These are phyloP conservation scores for Castor canadensis DNA, from an alignment of 2,113 vertebrate genomes.

Conservation along the genomic window DNA sequence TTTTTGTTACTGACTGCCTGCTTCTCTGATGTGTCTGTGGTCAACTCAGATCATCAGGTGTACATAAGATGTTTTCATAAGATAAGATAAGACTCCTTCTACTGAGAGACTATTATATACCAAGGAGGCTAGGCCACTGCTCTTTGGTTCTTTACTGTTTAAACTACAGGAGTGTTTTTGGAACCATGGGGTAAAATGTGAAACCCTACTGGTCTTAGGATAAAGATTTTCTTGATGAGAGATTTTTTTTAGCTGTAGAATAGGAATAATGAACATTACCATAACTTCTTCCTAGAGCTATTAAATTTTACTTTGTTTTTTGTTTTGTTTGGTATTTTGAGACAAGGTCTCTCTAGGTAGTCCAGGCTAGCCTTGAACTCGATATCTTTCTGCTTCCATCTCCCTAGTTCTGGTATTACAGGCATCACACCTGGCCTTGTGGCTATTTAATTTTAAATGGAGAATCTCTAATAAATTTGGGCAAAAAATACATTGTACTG, in stretches of 20 bases:
- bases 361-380: too few species aligned
- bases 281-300: slow-evolving; percentile 12
- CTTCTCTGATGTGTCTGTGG: background rate
- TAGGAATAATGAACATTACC: slow-evolving; percentile 13
- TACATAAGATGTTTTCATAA: background rate
- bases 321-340: too few species aligned
- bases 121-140: background rate
- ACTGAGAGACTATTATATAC: background rate
- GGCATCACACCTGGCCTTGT: background rate
- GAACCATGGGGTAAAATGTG: background rate
- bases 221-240: background rate
- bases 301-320: background rate
- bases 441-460: slow-evolving; percentile 31
- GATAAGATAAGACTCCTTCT: background rate
- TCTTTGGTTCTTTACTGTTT: background rate
- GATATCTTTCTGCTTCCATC: too few species aligned
- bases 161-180: background rate
- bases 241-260: slow-evolving; percentile 33
- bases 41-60: slow-evolving; percentile 7
- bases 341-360: too few species aligned
- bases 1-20: background rate
- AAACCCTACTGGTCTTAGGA: background rate
- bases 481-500: background rate
- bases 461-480: slow-evolving; percentile 28
- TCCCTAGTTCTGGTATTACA: too few species aligned